Percentiles rank a stretch among this genome's conserved stretches.
Evolutionary conservation across 1,140 invertebrate genomes (phyloP).

Genomic region (Anoplophora glabripennis): DNA sequence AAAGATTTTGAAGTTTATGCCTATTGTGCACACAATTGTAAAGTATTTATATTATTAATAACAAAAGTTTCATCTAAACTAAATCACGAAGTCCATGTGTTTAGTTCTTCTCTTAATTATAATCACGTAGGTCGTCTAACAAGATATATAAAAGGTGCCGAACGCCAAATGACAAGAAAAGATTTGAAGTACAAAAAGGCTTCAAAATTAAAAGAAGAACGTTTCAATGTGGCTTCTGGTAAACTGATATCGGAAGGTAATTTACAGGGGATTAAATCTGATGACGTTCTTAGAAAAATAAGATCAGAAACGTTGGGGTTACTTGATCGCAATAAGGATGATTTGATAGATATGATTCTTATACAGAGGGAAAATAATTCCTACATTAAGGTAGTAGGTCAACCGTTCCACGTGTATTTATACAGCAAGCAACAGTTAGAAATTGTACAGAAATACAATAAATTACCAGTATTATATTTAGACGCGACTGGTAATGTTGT

Average conservation of each 20-base stretch:
- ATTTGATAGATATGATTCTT: not conserved
- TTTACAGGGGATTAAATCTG: slow-evolving; percentile 4
- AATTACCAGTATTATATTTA: slow-evolving; percentile 11
- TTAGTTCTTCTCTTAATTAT: not conserved
- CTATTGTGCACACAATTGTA: slow-evolving; percentile 6
- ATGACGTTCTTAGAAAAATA: slow-evolving; percentile 3
- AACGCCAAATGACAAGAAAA: not conserved
- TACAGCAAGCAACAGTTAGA: not conserved
- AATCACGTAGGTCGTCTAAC: not conserved
- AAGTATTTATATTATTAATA: not conserved
- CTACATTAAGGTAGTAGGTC: slow-evolving; percentile 3
- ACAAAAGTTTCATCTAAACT: too few relatives aligned
- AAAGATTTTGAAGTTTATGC: slow-evolving; percentile 4
- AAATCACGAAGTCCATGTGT: too few relatives aligned
- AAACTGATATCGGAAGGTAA: not conserved
- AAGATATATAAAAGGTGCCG: slow-evolving; percentile 2
- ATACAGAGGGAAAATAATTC: not conserved
- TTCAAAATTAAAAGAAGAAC: not conserved
- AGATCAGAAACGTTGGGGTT: slow-evolving; percentile 4
- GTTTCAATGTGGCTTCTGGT: not conserved
- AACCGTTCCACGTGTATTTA: not conserved
- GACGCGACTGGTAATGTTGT: slow-evolving; percentile 13
- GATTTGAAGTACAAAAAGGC: not conserved
- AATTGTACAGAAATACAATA: not conserved
- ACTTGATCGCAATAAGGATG: slow-evolving; percentile 1